Conservation (phyloP, 2,888 invertebrate genomes). For the Microplitis manilae region DNA sequence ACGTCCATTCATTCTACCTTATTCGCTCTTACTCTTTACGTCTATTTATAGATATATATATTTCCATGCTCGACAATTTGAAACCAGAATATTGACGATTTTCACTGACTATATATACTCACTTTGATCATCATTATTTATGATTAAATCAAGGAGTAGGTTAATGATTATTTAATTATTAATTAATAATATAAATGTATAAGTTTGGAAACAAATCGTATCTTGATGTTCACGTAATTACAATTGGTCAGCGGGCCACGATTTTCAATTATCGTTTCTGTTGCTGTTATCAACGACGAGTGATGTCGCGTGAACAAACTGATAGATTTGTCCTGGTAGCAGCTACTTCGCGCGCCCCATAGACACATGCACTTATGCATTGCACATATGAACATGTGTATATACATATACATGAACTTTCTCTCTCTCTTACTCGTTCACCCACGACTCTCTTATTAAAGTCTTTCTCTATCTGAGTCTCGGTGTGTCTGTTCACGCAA, state of each 20-base stretch:
- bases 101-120: background rate
- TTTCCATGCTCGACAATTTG: constrained; percentile 1
- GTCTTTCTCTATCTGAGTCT: constrained; percentile 5
- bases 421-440: constrained; percentile 13
- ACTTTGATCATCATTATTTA: too few relatives aligned
- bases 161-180: too few relatives aligned
- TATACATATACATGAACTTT: constrained; percentile 5
- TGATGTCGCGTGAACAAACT: constrained; percentile 58
- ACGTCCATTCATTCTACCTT: background rate
- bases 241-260: constrained; percentile 56
- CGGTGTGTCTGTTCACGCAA: constrained; percentile 34
- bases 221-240: constrained; percentile 23
- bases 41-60: too few relatives aligned
- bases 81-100: constrained; percentile 48
- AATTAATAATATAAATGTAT: background rate
- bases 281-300: constrained; percentile 60
- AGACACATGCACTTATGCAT: constrained; percentile 11
- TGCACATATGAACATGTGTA: constrained; percentile 15
- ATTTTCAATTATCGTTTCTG: constrained; percentile 64
- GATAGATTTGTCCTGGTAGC: constrained; percentile 58
- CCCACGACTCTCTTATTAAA: constrained; percentile 6
- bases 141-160: too few relatives aligned
- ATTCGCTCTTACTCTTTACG: constrained; percentile 35
- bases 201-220: constrained; percentile 18
- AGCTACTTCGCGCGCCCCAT: constrained; percentile 58